Evolutionary conservation across 2,797 vertebrate species (phyloP), one percentile per base, ranked within the genome.

Genomic region (Cyprinella venusta): DNA sequence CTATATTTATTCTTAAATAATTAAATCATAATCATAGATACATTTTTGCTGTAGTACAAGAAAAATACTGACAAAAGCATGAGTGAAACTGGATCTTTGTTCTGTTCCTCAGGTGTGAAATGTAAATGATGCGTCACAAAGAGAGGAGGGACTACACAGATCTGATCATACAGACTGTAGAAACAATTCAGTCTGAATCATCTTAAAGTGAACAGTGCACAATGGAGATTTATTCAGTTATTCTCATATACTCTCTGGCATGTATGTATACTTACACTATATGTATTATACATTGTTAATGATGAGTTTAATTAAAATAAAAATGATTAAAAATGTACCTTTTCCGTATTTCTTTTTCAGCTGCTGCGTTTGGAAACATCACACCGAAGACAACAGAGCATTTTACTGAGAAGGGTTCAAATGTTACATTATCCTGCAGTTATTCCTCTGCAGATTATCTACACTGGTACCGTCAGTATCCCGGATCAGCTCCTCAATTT

Each of bases 381-480:
- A 69, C 21, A 69, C 36, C 67, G 6, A n/a, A 69, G 5, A 13
- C 42, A 69, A 42, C 67, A 24, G 67, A 48, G 13, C n/a, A 8
- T 16, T 70, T 48, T 48, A 42, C 40, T 26, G 40, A 48, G 3
- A 40, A 48, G 6, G 13, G 68, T 48, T 70, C 13, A 70, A 26
- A 16, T 70, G n/a, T 70, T 8, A 48, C 40, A 5, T 26, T 70
- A 70, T 70, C 68, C 68, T 70, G 68, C 0, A 70, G 40, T 70
- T 70, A 45, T 70, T 50, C 71, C 5, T 50, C 71, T 70, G 40
- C 40, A 21, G 26, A 50, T 33, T 7, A 42, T 64, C 69, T 90
- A 21, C 79, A 76, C 12, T 89, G 40, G 68, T 70, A 70, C n/a
- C 38, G 68, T 26, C 68, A 48, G 15, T 48, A 18, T 71, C n/a